Evolutionary conservation across 2,888 invertebrate species (phyloP).

Genomic region (Drosophila barbarae): DNA sequence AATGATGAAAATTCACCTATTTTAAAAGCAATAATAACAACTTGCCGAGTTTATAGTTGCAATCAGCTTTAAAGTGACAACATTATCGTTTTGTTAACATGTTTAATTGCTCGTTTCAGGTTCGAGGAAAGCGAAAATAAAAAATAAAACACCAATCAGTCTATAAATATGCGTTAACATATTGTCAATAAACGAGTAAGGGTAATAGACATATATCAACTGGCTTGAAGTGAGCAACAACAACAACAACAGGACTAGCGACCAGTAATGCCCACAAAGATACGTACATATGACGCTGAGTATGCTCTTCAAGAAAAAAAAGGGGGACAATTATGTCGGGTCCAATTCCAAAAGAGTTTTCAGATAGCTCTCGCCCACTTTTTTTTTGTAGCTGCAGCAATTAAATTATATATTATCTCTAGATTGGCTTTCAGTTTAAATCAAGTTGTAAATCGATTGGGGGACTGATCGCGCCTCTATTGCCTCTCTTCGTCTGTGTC

Average conservation of each 20-base stretch:
- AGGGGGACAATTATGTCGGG: not conserved
- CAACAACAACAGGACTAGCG: not conserved
- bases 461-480: slow-evolving; percentile 2
- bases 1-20: not conserved
- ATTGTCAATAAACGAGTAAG: slow-evolving; percentile 33
- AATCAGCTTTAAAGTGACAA: slow-evolving; percentile 34
- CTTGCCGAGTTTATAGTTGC: slow-evolving; percentile 15
- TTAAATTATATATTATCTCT: slow-evolving; percentile 38
- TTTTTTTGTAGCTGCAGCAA: slow-evolving; percentile 17
- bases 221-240: slow-evolving; percentile 7
- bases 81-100: slow-evolving; percentile 42
- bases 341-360: slow-evolving; percentile 18
- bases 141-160: slow-evolving; percentile 6
- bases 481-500: not conserved
- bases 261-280: slow-evolving; percentile 5
- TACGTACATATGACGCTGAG: slow-evolving; percentile 11
- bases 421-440: slow-evolving; percentile 22
- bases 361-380: slow-evolving; percentile 26
- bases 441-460: slow-evolving; percentile 44
- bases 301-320: slow-evolving; percentile 1
- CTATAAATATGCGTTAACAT: slow-evolving; percentile 39
- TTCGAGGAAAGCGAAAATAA: slow-evolving; percentile 6
- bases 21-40: slow-evolving; percentile 4
- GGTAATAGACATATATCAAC: slow-evolving; percentile 24
- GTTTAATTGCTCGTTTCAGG: slow-evolving; percentile 31